Percentiles rank a stretch among this genome's conserved stretches.
Conservation (phyloP, 2,797 vertebrate species). For the Rhadinocentrus ornatus region DNA sequence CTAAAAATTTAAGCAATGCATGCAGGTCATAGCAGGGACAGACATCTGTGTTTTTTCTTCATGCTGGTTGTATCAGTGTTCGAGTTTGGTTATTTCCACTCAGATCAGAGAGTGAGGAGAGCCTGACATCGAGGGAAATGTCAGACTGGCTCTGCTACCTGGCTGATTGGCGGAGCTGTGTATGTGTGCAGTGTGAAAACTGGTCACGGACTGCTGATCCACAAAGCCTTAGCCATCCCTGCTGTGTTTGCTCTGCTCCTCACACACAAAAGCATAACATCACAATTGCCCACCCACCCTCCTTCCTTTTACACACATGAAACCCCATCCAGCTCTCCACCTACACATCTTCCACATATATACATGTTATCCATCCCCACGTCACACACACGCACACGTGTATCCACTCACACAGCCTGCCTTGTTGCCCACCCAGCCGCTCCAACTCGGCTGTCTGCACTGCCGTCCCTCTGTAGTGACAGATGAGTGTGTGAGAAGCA, state of each 20-base stretch:
- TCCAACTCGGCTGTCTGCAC: conserved; percentile 58
- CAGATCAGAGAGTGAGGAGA: conserved; percentile 54
- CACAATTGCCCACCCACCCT: conserved; percentile 19
- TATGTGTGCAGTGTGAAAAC: conserved; percentile 59
- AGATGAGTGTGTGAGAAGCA: conserved; percentile 71
- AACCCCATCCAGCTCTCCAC: conserved; percentile 36
- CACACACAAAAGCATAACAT: conserved; percentile 36
- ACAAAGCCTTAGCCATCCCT: conserved; percentile 65
- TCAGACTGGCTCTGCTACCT: conserved; percentile 61
- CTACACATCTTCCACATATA: conserved; percentile 54
- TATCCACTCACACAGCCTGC: conserved; percentile 27
- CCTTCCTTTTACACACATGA: conserved; percentile 26
- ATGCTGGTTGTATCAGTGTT: conserved; percentile 34
- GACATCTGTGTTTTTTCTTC: conserved; percentile 28
- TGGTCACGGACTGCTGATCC: conserved; percentile 72
- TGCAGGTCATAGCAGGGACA: conserved; percentile 16
- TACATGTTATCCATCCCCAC: conserved; percentile 32
- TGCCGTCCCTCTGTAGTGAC: conserved; percentile 66
- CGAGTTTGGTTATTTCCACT: conserved; percentile 52
- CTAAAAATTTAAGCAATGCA: conserved; percentile 44
- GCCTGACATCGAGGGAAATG: conserved; percentile 65
- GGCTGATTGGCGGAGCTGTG: conserved; percentile 48
- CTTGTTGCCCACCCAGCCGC: conserved; percentile 44
- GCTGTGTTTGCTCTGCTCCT: conserved; percentile 68
- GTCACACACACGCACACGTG: conserved; percentile 18